phyloP scores from a whole-genome alignment of 1,140 invertebrate species.

The Harpegnathos saltator region DNA sequence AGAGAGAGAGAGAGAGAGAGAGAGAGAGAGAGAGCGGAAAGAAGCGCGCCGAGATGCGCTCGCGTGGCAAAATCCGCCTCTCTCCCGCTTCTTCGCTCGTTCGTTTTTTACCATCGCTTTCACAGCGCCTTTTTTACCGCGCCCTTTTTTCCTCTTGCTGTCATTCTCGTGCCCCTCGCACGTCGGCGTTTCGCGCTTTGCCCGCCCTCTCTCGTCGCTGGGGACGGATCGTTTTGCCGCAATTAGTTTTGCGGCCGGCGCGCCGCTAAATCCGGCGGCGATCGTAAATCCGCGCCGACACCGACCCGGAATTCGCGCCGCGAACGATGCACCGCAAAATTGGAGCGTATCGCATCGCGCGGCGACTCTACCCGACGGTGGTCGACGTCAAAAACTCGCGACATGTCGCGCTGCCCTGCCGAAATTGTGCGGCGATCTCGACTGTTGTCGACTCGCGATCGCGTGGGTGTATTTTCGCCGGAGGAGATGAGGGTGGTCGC shows the following conservation, averaged over 20 bases:
- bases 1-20: too few relatives aligned
- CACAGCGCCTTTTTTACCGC: conserved; percentile 29
- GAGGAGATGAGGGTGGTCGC: too few relatives aligned
- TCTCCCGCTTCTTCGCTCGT: not conserved
- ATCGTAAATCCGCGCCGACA: conserved; percentile 74
- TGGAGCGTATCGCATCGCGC: conserved; percentile 67
- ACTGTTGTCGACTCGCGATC: conserved; percentile 21
- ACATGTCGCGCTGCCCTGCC: not conserved
- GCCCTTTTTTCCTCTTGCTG: conserved; percentile 51
- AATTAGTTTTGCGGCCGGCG: conserved; percentile 75
- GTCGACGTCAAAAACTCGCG: conserved; percentile 62
- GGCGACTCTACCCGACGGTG: conserved; percentile 58
- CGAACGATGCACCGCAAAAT: conserved; percentile 68
- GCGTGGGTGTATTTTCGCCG: conserved; percentile 35
- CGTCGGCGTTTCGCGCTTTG: too few relatives aligned
- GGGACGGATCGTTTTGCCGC: conserved; percentile 77
- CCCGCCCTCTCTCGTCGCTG: not conserved
- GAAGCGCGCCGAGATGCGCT: conserved; percentile 18
- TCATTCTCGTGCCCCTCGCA: not conserved
- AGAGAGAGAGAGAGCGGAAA: too few relatives aligned
- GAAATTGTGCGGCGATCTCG: not conserved
- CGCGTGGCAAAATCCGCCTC: conserved; percentile 1
- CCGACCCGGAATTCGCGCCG: conserved; percentile 63
- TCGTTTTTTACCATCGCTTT: conserved; percentile 53
- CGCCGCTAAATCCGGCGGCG: conserved; percentile 72